Percentiles rank a stretch among this genome's conserved stretches.
Evolutionary conservation across 2,113 vertebrate genomes (phyloP).

Genomic region (Romanogobio albipinnatus): DNA sequence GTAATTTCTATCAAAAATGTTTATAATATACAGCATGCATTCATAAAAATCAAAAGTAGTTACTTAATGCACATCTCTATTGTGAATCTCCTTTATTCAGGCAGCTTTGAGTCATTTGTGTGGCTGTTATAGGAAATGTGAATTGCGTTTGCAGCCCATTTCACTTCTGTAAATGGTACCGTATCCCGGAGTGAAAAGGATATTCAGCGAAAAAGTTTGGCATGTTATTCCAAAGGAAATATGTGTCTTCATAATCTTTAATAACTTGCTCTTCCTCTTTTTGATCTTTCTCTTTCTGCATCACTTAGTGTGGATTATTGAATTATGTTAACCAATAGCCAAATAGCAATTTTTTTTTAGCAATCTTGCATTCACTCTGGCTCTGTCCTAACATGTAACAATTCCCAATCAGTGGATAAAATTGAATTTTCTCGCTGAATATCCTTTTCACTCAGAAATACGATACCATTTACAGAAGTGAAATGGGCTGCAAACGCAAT

Average conservation of each 20-base stretch:
- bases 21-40: background rate
- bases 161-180: background rate
- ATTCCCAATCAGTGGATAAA: constrained; percentile 2
- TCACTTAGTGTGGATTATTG: background rate
- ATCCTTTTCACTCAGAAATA: constrained; percentile 1
- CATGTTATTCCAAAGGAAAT: background rate
- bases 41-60: background rate
- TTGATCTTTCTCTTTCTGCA: background rate
- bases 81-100: background rate
- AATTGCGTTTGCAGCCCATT: background rate
- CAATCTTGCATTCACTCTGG: background rate
- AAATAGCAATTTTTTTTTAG: background rate
- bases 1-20: background rate
- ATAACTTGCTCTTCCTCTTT: background rate
- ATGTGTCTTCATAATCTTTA: background rate
- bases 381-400: background rate
- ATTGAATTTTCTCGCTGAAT: background rate
- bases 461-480: background rate
- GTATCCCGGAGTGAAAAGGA: background rate
- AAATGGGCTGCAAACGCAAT: background rate
- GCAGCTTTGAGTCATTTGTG: constrained; percentile 32
- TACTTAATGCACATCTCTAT: background rate
- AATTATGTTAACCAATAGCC: background rate
- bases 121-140: background rate
- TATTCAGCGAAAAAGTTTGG: background rate